phyloP scores from a whole-genome alignment of 2,797 vertebrate species.

The Glyptemys insculpta region DNA sequence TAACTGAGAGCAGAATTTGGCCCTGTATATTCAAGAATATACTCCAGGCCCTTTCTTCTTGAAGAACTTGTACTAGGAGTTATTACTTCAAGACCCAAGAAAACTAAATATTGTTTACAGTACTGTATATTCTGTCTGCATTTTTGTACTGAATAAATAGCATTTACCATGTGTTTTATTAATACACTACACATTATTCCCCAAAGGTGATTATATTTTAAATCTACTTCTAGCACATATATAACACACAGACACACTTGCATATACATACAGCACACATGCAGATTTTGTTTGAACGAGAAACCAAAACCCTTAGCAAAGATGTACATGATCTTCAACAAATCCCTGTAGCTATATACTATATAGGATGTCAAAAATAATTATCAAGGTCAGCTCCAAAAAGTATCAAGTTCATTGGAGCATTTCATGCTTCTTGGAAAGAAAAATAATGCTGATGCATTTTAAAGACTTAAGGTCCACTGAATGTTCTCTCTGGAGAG shows the following conservation, averaged over 20 bases:
- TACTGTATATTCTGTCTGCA: background rate
- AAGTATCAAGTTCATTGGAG: constrained; percentile 52
- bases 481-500: constrained; percentile 4
- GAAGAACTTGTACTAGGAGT: background rate
- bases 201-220: background rate
- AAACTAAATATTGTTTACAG: background rate
- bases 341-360: constrained; percentile 55
- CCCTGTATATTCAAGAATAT: background rate
- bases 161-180: constrained; percentile 18
- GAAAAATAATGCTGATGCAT: constrained; percentile 29
- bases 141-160: background rate
- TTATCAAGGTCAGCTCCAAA: constrained; percentile 67
- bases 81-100: background rate
- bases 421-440: constrained; percentile 36
- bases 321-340: constrained; percentile 53
- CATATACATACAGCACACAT: background rate
- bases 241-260: background rate
- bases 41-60: background rate
- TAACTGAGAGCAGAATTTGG: background rate
- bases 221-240: background rate
- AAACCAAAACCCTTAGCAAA: constrained; percentile 37
- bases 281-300: constrained; percentile 35
- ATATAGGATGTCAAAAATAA: constrained; percentile 73
- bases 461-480: constrained; percentile 35
- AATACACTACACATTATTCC: background rate